Evolutionary conservation across 2,113 vertebrate genomes (phyloP).

Genomic region (Harpagus bidentatus): DNA sequence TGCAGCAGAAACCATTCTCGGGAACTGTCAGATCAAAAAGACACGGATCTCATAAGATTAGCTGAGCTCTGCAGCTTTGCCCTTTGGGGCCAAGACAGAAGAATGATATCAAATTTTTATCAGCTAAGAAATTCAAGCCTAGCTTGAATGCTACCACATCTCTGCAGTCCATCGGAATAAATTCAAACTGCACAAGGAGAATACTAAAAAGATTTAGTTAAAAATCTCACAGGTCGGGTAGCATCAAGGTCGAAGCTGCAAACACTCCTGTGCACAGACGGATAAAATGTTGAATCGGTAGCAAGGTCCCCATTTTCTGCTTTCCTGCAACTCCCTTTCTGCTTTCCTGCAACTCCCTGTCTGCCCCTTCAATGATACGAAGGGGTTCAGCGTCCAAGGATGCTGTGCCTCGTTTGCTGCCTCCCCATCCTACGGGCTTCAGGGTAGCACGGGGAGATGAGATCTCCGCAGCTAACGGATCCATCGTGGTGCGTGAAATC

Average conservation of each 20-base stretch:
- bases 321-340: neutral
- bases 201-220: neutral
- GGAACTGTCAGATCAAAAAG: neutral
- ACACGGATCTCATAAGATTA: neutral
- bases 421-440: neutral
- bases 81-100: neutral
- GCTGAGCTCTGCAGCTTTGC: neutral
- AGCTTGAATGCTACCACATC: neutral
- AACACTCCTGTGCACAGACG: neutral
- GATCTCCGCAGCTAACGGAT: neutral
- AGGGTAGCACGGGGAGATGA: rapidly evolving
- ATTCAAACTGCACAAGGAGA: neutral
- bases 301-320: neutral
- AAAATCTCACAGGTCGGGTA: neutral
- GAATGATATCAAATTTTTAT: slow-evolving; percentile 23
- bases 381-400: neutral
- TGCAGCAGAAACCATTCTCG: neutral
- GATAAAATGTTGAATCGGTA: neutral
- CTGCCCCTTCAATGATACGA: neutral
- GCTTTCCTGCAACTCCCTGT: neutral
- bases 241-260: neutral
- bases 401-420: neutral
- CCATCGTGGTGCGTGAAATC: neutral
- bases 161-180: neutral
- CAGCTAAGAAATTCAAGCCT: neutral